Evolutionary conservation across 2,888 invertebrate species (phyloP).

Genomic region (Euspilapteryx auroguttella): DNA sequence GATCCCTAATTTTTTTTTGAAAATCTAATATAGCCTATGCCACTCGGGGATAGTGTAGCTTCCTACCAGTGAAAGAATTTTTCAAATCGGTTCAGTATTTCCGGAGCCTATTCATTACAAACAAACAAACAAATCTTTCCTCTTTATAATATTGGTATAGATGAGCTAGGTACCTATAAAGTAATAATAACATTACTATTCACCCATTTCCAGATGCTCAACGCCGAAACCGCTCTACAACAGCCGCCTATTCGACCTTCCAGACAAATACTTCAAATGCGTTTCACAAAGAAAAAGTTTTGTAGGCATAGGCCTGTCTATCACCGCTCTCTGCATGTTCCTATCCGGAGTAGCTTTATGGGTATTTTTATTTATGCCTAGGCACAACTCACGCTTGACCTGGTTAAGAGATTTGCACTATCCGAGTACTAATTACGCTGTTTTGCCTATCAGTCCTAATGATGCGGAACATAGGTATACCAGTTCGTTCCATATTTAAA

Average conservation of each 20-base stretch:
- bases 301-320: slow-evolving; percentile 18
- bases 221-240: slow-evolving; percentile 33
- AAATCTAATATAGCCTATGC: too few species aligned
- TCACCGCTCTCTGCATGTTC: slow-evolving; percentile 18
- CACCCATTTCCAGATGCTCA: slow-evolving; percentile 39
- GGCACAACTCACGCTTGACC: slow-evolving; percentile 16
- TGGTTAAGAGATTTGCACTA: too few species aligned
- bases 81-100: background rate
- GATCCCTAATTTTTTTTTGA: too few species aligned
- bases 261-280: slow-evolving; percentile 41
- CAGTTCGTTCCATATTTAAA: too few species aligned
- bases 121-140: too few species aligned
- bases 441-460: slow-evolving; percentile 17
- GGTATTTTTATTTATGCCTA: slow-evolving; percentile 31
- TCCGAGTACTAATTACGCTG: slow-evolving; percentile 20
- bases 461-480: too few species aligned
- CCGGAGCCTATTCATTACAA: background rate
- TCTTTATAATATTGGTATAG: too few species aligned
- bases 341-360: slow-evolving; percentile 25
- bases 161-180: background rate
- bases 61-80: too few species aligned
- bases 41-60: too few species aligned
- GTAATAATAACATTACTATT: background rate
- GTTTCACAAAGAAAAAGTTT: slow-evolving; percentile 10
- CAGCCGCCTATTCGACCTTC: slow-evolving; percentile 41